phyloP scores from a whole-genome alignment of 2,797 vertebrate species.

The Oophaga sylvatica region DNA sequence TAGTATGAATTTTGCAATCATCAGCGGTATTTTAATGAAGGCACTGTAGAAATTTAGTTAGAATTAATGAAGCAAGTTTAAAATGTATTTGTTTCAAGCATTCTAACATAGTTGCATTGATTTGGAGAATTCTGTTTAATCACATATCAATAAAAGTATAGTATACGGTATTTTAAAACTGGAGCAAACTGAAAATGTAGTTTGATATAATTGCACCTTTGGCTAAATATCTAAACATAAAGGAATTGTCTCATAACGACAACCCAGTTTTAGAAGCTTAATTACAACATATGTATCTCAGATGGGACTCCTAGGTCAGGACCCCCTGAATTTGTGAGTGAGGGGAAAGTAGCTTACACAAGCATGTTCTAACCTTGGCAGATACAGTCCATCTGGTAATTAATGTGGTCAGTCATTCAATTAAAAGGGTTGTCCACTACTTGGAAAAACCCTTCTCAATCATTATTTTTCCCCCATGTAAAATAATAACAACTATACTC shows the following conservation, averaged over 20 bases:
- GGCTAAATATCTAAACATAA: not conserved
- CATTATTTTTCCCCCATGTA: too few relatives aligned
- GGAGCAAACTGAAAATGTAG: not conserved
- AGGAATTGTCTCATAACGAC: not conserved
- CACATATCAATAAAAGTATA: slow-evolving; percentile 13
- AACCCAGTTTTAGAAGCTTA: not conserved
- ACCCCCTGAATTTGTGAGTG: too few relatives aligned
- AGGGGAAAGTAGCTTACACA: too few relatives aligned
- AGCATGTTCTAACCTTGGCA: too few relatives aligned
- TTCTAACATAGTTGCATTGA: not conserved
- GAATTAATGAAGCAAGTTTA: slow-evolving; percentile 48
- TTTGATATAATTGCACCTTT: not conserved
- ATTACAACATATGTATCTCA: not conserved
- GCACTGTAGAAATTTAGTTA: slow-evolving; percentile 14
- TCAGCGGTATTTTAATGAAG: slow-evolving; percentile 42
- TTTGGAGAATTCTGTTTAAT: slow-evolving; percentile 17
- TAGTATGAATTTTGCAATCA: not conserved
- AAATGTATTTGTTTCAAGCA: slow-evolving; percentile 17
- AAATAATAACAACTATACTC: too few relatives aligned
- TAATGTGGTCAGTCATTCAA: too few relatives aligned
- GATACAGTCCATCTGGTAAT: too few relatives aligned
- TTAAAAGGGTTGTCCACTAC: too few relatives aligned
- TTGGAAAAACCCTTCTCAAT: too few relatives aligned
- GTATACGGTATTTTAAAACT: not conserved
- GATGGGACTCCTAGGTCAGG: too few relatives aligned